Conservation (phyloP, 1,140 invertebrate genomes). For the Drosophila triauraria region DNA sequence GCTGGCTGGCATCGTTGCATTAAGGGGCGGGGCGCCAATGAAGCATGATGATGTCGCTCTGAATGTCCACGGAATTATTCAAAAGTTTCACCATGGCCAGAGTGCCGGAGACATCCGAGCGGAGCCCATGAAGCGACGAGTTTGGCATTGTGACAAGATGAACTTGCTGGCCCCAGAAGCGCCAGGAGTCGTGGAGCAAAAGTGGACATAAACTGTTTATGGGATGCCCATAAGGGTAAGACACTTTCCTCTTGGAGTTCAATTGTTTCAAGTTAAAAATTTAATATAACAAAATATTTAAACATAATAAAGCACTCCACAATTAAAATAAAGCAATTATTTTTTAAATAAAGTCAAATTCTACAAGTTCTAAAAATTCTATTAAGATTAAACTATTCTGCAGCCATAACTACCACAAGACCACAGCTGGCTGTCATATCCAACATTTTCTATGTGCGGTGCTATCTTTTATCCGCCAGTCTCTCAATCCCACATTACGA, state of each 20-base stretch:
- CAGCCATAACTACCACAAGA: not conserved
- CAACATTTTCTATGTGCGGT: not conserved
- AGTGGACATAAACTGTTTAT: constrained; percentile 24
- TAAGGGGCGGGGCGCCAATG: constrained; percentile 40
- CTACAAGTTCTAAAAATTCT: not conserved
- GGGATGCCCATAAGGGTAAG: not conserved
- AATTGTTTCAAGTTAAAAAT: too few species aligned
- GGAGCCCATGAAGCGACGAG: constrained; percentile 17
- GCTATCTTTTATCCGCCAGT: constrained; percentile 2
- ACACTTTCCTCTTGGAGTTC: not conserved
- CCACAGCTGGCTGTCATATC: constrained; percentile 14
- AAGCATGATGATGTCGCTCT: constrained; percentile 44
- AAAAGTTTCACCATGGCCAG: constrained; percentile 40
- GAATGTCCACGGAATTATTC: constrained; percentile 52
- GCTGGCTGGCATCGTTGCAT: constrained; percentile 27
- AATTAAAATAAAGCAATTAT: not conserved
- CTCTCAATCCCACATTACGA: constrained; percentile 21
- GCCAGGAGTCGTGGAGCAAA: not conserved
- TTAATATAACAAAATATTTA: not conserved
- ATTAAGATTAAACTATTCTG: not conserved
- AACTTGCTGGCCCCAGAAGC: constrained; percentile 15
- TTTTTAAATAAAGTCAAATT: not conserved
- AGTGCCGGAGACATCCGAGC: constrained; percentile 1
- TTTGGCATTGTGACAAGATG: constrained; percentile 53
- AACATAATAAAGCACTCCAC: not conserved